Conservation (phyloP, 2,113 vertebrate genomes). For the Daphoenositta chrysoptera region DNA sequence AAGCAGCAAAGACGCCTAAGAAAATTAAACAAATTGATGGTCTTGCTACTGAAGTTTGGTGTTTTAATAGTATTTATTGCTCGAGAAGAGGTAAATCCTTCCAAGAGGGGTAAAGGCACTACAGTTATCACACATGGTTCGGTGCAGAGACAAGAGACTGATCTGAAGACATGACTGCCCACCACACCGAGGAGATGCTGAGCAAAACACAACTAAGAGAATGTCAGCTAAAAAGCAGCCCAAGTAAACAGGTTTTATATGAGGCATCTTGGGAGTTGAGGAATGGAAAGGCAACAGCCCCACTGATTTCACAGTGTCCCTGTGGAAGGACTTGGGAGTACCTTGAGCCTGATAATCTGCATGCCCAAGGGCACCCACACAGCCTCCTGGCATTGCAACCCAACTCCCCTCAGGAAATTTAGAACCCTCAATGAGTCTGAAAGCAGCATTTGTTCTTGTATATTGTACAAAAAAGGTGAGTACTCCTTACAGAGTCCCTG, state of each 20-base stretch:
- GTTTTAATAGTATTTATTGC: neutral
- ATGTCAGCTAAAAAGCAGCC: neutral
- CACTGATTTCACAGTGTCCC: neutral
- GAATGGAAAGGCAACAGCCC: neutral
- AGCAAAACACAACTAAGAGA: neutral
- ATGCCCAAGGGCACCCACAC: neutral
- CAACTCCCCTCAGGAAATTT: neutral
- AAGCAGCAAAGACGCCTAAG: neutral
- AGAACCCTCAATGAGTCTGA: neutral
- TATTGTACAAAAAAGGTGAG: neutral
- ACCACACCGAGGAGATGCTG: rapidly evolving
- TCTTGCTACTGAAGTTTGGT: neutral
- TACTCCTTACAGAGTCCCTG: neutral
- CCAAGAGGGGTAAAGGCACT: neutral
- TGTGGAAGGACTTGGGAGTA: neutral
- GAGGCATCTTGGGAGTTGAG: neutral
- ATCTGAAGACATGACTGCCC: neutral
- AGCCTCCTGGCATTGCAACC: neutral
- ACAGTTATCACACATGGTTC: rapidly evolving
- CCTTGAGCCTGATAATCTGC: neutral
- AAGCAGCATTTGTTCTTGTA: neutral
- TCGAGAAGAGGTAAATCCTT: neutral
- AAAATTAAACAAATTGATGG: neutral
- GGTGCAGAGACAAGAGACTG: neutral
- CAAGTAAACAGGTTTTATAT: neutral